A percentile compares a stretch with the other conserved stretches of the same genome.
phyloP scores from a whole-genome alignment of 2,888 invertebrate genomes.

The Octodonta nipae region DNA sequence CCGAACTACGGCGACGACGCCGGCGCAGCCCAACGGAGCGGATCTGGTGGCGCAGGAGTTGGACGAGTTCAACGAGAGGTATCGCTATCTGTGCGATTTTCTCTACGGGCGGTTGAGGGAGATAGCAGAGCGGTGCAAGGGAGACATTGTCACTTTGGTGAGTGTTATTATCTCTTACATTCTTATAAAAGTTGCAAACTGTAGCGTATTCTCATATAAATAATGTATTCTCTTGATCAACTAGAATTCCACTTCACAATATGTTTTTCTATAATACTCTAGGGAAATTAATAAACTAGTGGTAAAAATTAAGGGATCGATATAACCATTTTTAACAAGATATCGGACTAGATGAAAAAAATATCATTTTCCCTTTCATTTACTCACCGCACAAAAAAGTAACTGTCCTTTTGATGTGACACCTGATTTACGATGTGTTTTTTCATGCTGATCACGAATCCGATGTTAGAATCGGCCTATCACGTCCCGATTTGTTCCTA shows the following conservation, averaged over 20 bases:
- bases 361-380: no score
- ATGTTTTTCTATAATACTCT: conserved; percentile 4
- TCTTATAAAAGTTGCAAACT: background rate
- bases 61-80: conserved; percentile 68
- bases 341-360: no score
- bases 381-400: no score
- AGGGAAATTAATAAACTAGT: no score
- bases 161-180: conserved; percentile 36
- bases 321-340: no score
- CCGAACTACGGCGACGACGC: conserved; percentile 25
- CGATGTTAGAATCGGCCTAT: no score
- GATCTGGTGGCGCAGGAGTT: conserved; percentile 64
- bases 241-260: no score
- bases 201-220: conserved; percentile 3
- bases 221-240: conserved; percentile 4
- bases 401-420: no score
- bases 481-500: no score
- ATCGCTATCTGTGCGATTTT: conserved; percentile 55
- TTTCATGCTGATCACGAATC: no score
- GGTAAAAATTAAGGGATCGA: no score
- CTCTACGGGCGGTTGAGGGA: conserved; percentile 57
- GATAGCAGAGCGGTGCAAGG: conserved; percentile 53
- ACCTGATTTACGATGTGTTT: no score
- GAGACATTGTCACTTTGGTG: conserved; percentile 65
- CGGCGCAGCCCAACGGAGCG: conserved; percentile 39